A percentile compares a stretch with the other conserved stretches of the same genome.
These are phyloP conservation scores for Trematomus bernacchii DNA, from an alignment of 2,797 vertebrate species.

Conservation along the genomic window DNA sequence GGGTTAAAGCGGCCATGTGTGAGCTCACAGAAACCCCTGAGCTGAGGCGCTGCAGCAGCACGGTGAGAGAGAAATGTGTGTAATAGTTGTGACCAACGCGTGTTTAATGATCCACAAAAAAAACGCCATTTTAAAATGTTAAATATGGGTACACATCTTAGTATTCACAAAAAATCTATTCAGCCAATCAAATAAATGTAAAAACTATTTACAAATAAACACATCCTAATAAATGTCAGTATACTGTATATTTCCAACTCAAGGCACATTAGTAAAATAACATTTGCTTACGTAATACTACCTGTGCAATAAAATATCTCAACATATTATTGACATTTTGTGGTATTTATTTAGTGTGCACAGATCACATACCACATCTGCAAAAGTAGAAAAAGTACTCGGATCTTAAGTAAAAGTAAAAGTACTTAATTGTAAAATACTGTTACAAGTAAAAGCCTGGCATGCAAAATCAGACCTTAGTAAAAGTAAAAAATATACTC, in stretches of 20 bases:
- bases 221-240: neutral
- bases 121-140: neutral
- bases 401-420: too few species aligned
- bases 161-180: too few species aligned
- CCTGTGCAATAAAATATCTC: neutral
- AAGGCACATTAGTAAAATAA: neutral
- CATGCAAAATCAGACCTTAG: too few species aligned
- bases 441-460: too few species aligned
- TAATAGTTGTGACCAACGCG: neutral
- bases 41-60: conserved; percentile 1
- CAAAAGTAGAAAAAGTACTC: too few species aligned
- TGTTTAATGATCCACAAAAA: neutral
- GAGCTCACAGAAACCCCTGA: conserved; percentile 24
- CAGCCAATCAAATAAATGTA: too few species aligned
- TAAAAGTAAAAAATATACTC: too few species aligned
- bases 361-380: neutral
- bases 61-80: neutral
- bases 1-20: conserved; percentile 57
- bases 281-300: neutral
- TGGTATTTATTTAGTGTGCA: neutral
- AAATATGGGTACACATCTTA: neutral
- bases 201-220: too few species aligned
- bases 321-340: neutral
- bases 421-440: too few species aligned
- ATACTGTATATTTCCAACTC: neutral